phyloP scores from a whole-genome alignment of 2,888 invertebrate species.

The Amblyjoppa fuscipennis region DNA sequence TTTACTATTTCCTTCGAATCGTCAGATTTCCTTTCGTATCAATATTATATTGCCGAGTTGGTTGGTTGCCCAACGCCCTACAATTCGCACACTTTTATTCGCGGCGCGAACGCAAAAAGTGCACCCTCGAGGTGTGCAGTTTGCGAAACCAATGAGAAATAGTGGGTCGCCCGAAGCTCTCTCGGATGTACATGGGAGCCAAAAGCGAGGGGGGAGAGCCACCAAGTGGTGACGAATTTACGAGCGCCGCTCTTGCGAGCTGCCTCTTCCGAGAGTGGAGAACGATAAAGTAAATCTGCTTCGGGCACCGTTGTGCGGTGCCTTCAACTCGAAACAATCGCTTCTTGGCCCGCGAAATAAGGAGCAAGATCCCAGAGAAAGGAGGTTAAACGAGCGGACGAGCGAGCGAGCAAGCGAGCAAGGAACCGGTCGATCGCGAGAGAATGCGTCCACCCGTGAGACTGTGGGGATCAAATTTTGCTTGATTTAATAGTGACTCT shows the following conservation, averaged over 20 bases:
- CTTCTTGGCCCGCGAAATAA: constrained; percentile 30
- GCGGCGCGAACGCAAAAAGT: constrained; percentile 41
- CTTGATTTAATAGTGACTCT: constrained; percentile 75
- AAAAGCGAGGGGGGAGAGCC: constrained; percentile 51
- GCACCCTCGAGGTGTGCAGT: constrained; percentile 56
- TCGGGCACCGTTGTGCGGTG: constrained; percentile 3
- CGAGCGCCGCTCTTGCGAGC: constrained; percentile 77
- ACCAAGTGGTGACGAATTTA: constrained; percentile 80
- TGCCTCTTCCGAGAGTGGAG: constrained; percentile 72
- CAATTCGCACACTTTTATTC: constrained; percentile 58
- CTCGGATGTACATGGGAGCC: constrained; percentile 72
- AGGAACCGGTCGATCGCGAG: constrained; percentile 71
- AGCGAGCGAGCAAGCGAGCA: constrained; percentile 71
- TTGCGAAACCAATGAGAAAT: constrained; percentile 72
- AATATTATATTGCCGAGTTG: constrained; percentile 12
- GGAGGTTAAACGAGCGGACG: constrained; percentile 12
- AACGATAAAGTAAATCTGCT: constrained; percentile 62
- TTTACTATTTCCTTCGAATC: background rate
- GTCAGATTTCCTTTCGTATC: constrained; percentile 6
- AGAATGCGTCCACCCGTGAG: constrained; percentile 68
- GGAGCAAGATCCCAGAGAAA: background rate
- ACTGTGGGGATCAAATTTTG: constrained; percentile 72
- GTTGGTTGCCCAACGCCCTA: constrained; percentile 29
- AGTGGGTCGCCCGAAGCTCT: constrained; percentile 74
- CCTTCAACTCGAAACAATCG: constrained; percentile 46